Percentiles rank a stretch among this genome's conserved stretches.
These are phyloP conservation scores for Lepeophtheirus salmonis DNA, from an alignment of 1,140 invertebrate species.

Conservation along the genomic window DNA sequence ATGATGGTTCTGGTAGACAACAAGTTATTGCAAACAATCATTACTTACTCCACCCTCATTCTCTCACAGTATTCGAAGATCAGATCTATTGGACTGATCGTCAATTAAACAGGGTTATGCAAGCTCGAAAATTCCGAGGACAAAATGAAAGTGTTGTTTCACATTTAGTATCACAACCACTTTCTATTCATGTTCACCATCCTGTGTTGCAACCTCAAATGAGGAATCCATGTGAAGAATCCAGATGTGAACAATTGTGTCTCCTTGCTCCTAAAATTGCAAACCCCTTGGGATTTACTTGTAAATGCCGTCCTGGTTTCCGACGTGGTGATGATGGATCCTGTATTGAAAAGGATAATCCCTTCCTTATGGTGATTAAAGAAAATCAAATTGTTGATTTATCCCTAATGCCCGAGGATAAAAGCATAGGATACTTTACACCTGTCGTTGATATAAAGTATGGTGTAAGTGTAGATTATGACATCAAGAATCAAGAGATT, in stretches of 20 bases:
- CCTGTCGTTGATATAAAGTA: constrained; percentile 77
- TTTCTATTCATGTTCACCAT: constrained; percentile 85
- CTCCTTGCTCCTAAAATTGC: constrained; percentile 42
- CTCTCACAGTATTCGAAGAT: constrained; percentile 57
- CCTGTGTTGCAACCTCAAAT: constrained; percentile 61
- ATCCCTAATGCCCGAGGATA: constrained; percentile 48
- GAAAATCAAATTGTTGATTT: constrained; percentile 71
- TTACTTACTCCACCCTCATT: constrained; percentile 86
- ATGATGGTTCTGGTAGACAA: constrained; percentile 71
- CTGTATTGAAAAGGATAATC: constrained; percentile 57
- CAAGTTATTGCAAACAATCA: constrained; percentile 70
- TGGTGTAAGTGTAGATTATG: constrained; percentile 75
- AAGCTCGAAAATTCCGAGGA: constrained; percentile 70
- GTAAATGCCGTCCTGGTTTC: constrained; percentile 77
- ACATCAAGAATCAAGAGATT: constrained; percentile 48
- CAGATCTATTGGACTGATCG: constrained; percentile 91
- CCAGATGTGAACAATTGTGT: constrained; percentile 73
- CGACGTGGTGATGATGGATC: constrained; percentile 43
- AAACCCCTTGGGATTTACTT: constrained; percentile 47
- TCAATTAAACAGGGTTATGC: constrained; percentile 50
- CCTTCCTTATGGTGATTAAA: constrained; percentile 76
- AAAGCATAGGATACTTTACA: constrained; percentile 47
- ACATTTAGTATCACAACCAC: constrained; percentile 76
- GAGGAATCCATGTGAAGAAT: constrained; percentile 56
- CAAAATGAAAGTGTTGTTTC: constrained; percentile 78